Percentiles rank a stretch among this genome's conserved stretches.
Evolutionary conservation across 2,888 invertebrate species (phyloP).

Genomic region (Drymonia ruficornis): DNA sequence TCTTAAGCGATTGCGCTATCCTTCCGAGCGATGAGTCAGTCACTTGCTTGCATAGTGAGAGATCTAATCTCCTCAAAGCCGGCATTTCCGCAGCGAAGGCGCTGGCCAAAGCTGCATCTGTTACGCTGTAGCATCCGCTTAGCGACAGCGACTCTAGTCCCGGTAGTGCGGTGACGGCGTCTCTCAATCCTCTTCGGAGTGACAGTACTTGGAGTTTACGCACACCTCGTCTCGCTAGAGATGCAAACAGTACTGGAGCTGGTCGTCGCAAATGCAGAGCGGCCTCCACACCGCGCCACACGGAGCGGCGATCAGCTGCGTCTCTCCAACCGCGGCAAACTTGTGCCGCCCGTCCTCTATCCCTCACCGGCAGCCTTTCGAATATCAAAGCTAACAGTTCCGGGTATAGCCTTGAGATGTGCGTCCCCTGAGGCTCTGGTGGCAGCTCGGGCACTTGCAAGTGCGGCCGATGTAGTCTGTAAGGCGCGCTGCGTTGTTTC

Average conservation of each 20-base stretch:
- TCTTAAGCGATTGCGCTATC: conserved; percentile 93
- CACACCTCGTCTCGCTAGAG: conserved; percentile 94
- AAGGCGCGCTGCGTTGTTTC: conserved; percentile 86
- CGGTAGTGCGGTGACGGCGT: conserved; percentile 93
- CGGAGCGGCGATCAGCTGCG: conserved; percentile 95
- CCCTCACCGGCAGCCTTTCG: conserved; percentile 93
- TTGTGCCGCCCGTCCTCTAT: conserved; percentile 95
- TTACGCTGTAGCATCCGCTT: conserved; percentile 97
- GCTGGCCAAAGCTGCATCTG: conserved; percentile 92
- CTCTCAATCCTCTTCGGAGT: conserved; percentile 91
- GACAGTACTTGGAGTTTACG: conserved; percentile 95
- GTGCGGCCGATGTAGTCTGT: conserved; percentile 88
- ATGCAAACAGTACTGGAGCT: conserved; percentile 93
- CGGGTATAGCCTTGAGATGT: conserved; percentile 95
- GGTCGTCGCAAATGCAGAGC: conserved; percentile 94
- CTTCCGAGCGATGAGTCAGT: conserved; percentile 95
- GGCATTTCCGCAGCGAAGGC: conserved; percentile 92
- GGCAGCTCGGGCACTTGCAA: conserved; percentile 76
- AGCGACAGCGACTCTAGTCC: conserved; percentile 95
- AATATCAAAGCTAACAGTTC: conserved; percentile 97
- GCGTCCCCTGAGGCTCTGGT: conserved; percentile 85
- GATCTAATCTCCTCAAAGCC: conserved; percentile 91
- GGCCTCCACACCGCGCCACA: conserved; percentile 97
- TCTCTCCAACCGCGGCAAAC: conserved; percentile 96
- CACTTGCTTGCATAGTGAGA: conserved; percentile 97